These are phyloP conservation scores for Drosophila orosa DNA, from an alignment of 1,140 invertebrate species.

Conservation along the genomic window DNA sequence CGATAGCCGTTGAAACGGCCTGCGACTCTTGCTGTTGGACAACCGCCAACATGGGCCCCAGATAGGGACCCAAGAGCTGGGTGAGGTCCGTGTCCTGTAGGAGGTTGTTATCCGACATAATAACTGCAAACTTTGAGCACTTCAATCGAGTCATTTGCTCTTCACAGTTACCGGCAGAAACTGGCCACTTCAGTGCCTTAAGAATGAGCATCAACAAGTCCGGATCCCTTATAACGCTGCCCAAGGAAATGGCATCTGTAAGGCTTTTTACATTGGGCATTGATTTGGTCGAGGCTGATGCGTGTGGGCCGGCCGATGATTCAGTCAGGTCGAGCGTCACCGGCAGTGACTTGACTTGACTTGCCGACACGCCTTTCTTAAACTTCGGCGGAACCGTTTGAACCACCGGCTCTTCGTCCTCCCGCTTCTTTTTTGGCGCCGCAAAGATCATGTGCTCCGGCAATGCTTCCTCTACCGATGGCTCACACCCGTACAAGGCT, in stretches of 20 bases:
- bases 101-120: conserved; percentile 79
- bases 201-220: conserved; percentile 80
- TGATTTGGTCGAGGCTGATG: conserved; percentile 15
- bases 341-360: conserved; percentile 9
- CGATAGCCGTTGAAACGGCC: not conserved
- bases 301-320: not conserved
- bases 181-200: conserved; percentile 80
- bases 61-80: conserved; percentile 75
- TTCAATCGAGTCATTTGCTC: conserved; percentile 75
- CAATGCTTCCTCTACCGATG: conserved; percentile 64
- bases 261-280: conserved; percentile 52
- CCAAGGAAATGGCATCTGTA: conserved; percentile 71
- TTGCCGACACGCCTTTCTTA: conserved; percentile 28
- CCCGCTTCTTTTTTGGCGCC: conserved; percentile 72
- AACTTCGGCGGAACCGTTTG: conserved; percentile 14
- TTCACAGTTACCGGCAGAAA: conserved; percentile 62
- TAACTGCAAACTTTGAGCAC: conserved; percentile 71
- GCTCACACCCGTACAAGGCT: conserved; percentile 50
- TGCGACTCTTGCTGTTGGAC: conserved; percentile 53
- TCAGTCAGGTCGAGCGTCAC: conserved; percentile 13
- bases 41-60: conserved; percentile 66
- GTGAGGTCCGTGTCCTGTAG: conserved; percentile 81
- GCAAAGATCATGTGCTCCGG: conserved; percentile 79
- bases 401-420: conserved; percentile 23
- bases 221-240: conserved; percentile 75